Conservation (phyloP, 2,113 vertebrate species). For the Dendrocopos noguchii region DNA sequence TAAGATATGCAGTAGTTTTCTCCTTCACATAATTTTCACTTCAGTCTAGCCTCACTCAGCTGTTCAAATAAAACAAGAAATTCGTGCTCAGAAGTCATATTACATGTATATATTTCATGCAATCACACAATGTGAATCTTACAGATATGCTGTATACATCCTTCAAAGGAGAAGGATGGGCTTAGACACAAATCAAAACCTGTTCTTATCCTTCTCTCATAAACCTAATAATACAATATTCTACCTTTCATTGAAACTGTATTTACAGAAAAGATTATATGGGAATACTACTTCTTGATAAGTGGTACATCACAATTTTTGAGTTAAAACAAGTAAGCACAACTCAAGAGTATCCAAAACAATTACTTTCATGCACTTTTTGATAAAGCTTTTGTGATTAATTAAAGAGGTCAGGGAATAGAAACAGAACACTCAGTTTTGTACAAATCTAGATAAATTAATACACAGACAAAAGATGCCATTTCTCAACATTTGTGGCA, state of each 20-base stretch:
- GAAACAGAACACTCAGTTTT: neutral
- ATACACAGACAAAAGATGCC: neutral
- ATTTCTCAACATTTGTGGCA: neutral
- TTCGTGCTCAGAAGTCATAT: conserved; percentile 35
- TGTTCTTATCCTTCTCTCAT: neutral
- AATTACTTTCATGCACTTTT: neutral
- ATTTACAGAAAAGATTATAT: conserved; percentile 11
- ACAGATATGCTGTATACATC: neutral
- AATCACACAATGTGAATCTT: conserved; percentile 28
- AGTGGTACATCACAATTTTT: neutral
- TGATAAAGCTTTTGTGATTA: neutral
- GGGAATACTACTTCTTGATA: neutral
- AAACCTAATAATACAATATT: conserved; percentile 18
- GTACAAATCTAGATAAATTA: neutral
- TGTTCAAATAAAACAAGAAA: conserved; percentile 47
- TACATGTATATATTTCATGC: conserved; percentile 18
- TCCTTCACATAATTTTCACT: conserved; percentile 18
- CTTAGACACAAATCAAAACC: conserved; percentile 23
- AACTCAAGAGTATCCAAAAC: neutral
- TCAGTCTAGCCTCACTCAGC: conserved; percentile 1
- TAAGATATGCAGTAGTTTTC: conserved; percentile 3
- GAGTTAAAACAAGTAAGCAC: neutral
- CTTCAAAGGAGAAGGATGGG: conserved; percentile 7
- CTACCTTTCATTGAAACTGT: conserved; percentile 21
- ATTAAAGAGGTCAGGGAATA: neutral